Conservation (phyloP, 2,113 vertebrate genomes). For the Limanda limanda region DNA sequence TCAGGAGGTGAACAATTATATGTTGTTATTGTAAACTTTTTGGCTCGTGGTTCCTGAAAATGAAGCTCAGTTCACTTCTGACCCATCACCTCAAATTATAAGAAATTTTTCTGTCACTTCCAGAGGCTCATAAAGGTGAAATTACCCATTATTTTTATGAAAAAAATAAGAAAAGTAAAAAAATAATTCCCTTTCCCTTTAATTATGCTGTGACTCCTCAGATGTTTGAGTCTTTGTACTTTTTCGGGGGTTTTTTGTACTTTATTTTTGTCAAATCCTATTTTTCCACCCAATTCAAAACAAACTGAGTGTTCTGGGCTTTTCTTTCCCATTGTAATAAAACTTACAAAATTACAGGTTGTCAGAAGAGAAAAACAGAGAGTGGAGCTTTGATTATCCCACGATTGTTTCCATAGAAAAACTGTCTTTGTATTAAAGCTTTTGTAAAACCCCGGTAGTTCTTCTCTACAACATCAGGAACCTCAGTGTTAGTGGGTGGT, state of each 20-base stretch:
- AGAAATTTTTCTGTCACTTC: not conserved
- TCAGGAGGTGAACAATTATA: not conserved
- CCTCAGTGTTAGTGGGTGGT: slow-evolving; percentile 52
- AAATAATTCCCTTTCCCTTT: not conserved
- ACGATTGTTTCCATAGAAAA: slow-evolving; percentile 32
- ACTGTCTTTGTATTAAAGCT: slow-evolving; percentile 27
- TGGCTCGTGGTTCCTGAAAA: not conserved
- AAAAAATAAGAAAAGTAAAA: not conserved
- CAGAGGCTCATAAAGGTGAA: not conserved
- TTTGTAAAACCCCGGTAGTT: slow-evolving; percentile 33
- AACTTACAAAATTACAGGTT: slow-evolving; percentile 24
- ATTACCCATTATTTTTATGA: not conserved
- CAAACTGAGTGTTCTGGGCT: not conserved
- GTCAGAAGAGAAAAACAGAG: slow-evolving; percentile 2
- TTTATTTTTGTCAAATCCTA: not conserved
- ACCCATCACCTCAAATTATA: not conserved
- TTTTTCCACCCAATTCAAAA: slow-evolving; percentile 3
- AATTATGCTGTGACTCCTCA: not conserved
- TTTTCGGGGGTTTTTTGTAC: not conserved
- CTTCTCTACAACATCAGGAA: slow-evolving; percentile 22
- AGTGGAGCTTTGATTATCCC: slow-evolving; percentile 26
- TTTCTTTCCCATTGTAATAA: slow-evolving; percentile 13
- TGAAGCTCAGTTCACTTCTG: not conserved
- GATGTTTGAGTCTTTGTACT: not conserved
- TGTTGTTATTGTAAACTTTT: not conserved